phyloP scores from a whole-genome alignment of 2,888 invertebrate species.

The Platerodrilus igneus region DNA sequence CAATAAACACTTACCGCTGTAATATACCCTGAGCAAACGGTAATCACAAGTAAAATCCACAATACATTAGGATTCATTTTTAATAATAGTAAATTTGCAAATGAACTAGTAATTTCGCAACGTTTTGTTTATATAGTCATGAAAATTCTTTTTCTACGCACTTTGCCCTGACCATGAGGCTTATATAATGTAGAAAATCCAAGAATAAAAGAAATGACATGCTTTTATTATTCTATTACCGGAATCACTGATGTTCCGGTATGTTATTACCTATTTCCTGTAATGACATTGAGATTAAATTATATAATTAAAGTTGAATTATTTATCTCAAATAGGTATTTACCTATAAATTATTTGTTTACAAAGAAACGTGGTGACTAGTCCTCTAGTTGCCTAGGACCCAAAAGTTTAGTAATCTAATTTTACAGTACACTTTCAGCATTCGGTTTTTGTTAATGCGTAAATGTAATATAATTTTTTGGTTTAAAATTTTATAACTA shows the following conservation, averaged over 20 bases:
- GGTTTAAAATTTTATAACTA: no score
- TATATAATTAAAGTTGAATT: no score
- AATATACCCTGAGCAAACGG: conserved; percentile 5
- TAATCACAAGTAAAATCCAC: conserved; percentile 16
- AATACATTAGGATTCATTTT: conserved; percentile 8
- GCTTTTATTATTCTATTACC: conserved; percentile 11
- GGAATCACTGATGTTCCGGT: conserved; percentile 20
- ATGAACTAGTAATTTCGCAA: conserved; percentile 1
- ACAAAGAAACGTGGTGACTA: no score
- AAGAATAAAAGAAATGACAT: conserved; percentile 9
- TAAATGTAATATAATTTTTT: no score
- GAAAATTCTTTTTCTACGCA: conserved; percentile 9
- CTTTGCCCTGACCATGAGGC: conserved; percentile 20
- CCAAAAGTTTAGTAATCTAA: no score
- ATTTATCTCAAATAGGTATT: no score
- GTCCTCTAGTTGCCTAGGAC: no score
- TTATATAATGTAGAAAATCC: conserved; percentile 17
- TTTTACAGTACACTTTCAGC: no score
- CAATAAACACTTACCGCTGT: conserved; percentile 8
- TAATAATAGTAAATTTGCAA: conserved; percentile 6
- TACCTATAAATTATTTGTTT: no score
- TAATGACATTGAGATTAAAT: no score
- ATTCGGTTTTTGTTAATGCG: no score
- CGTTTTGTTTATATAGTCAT: conserved; percentile 10
- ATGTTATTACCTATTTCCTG: no score